phyloP scores from a whole-genome alignment of 1,140 invertebrate species.

The Pectinophora gossypiella region DNA sequence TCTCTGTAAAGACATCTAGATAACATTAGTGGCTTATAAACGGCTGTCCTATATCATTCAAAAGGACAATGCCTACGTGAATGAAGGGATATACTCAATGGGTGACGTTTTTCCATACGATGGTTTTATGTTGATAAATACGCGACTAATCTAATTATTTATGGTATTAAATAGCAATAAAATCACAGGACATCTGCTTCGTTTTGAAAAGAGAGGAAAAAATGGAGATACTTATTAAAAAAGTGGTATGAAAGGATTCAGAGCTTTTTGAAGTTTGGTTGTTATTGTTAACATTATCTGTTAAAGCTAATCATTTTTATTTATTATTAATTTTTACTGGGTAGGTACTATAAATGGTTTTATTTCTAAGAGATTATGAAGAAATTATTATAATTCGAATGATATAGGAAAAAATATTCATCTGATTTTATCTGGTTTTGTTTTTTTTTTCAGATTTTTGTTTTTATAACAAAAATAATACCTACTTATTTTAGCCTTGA shows the following conservation, averaged over 20 bases:
- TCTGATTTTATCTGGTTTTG: no score
- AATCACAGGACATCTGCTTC: conserved; percentile 45
- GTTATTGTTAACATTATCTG: no score
- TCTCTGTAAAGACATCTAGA: conserved; percentile 61
- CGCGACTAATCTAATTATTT: conserved; percentile 74
- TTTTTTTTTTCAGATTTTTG: no score
- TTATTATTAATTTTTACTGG: no score
- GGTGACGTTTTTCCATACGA: conserved; percentile 64
- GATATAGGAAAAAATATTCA: no score
- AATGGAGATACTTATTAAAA: not conserved
- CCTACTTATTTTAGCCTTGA: no score
- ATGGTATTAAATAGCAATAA: conserved; percentile 69
- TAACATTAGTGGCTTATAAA: conserved; percentile 73
- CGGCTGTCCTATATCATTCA: conserved; percentile 50
- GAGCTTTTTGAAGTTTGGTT: no score
- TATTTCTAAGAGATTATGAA: no score
- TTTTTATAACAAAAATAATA: no score
- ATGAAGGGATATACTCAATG: conserved; percentile 36
- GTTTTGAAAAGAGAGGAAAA: not conserved
- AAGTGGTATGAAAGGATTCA: not conserved
- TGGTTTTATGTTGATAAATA: conserved; percentile 69
- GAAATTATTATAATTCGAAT: no score
- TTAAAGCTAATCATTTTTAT: no score
- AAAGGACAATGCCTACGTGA: conserved; percentile 24
- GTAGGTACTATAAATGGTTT: no score